A percentile compares a stretch with the other conserved stretches of the same genome.
These are phyloP conservation scores for Anomalospiza imberbis DNA, from an alignment of 2,797 vertebrate species.

Conservation along the genomic window DNA sequence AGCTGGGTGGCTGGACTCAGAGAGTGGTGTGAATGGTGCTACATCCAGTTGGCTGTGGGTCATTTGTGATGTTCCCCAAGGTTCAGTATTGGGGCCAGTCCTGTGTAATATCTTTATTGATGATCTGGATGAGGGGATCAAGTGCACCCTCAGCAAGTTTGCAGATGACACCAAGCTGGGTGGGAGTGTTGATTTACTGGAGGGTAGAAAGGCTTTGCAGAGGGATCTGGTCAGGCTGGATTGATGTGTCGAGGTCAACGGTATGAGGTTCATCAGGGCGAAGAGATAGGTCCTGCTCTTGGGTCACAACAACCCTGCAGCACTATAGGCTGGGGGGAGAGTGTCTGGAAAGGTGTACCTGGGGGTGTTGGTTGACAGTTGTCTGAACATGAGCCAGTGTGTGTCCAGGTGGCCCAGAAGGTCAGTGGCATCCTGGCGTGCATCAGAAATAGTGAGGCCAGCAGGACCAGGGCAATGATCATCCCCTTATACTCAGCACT, in stretches of 20 bases:
- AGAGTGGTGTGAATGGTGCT: neutral
- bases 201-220: neutral
- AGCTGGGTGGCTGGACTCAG: neutral
- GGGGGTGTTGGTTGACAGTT: neutral
- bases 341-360: neutral
- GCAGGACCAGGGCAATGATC: neutral
- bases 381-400: neutral
- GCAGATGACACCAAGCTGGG: neutral
- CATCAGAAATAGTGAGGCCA: neutral
- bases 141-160: neutral
- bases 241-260: fast-evolving
- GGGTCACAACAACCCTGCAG: neutral
- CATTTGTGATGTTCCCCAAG: too few relatives aligned
- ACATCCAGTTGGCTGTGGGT: neutral
- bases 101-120: neutral
- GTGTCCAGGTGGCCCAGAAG: neutral
- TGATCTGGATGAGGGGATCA: neutral
- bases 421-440: neutral
- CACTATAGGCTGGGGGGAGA: neutral
- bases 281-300: neutral
- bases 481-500: neutral
- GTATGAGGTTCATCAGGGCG: neutral
- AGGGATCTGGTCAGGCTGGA: neutral
- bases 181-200: neutral
- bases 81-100: neutral